phyloP scores from a whole-genome alignment of 1,140 invertebrate species.

The Aphaenogaster floridana region DNA sequence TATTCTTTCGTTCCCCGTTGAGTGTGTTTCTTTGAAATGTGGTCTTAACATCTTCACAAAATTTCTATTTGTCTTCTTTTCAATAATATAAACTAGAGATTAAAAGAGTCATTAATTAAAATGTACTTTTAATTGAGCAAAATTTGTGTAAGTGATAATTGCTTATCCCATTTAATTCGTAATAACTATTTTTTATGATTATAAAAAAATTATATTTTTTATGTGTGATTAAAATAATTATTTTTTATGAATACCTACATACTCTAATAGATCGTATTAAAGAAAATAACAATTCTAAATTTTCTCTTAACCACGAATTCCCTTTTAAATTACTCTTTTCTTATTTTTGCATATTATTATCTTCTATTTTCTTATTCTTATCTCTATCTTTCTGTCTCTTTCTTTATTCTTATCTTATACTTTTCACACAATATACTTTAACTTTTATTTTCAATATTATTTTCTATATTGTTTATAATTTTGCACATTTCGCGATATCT shows the following conservation, averaged over 20 bases:
- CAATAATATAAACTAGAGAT: slow-evolving; percentile 3
- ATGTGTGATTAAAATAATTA: not conserved
- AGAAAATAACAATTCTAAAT: not conserved
- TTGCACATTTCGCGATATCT: not conserved
- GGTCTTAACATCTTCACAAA: not conserved
- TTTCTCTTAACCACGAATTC: not conserved
- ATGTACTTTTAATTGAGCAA: not conserved
- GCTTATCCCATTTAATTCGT: not conserved
- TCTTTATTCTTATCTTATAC: not conserved
- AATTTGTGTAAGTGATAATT: not conserved
- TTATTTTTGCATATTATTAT: not conserved
- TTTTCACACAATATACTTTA: not conserved
- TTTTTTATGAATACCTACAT: not conserved
- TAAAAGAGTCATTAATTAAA: not conserved
- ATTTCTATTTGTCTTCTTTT: slow-evolving; percentile 5
- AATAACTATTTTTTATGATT: not conserved
- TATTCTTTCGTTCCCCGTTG: not conserved
- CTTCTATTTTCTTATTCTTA: not conserved
- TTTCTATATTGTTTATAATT: not conserved
- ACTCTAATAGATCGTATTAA: not conserved
- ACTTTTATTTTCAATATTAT: not conserved
- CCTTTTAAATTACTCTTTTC: not conserved
- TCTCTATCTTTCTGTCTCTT: not conserved
- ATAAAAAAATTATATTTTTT: not conserved
- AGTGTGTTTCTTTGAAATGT: slow-evolving; percentile 5